Conservation (phyloP, 1,140 invertebrate species). For the Trypoxylus dichotomus region DNA sequence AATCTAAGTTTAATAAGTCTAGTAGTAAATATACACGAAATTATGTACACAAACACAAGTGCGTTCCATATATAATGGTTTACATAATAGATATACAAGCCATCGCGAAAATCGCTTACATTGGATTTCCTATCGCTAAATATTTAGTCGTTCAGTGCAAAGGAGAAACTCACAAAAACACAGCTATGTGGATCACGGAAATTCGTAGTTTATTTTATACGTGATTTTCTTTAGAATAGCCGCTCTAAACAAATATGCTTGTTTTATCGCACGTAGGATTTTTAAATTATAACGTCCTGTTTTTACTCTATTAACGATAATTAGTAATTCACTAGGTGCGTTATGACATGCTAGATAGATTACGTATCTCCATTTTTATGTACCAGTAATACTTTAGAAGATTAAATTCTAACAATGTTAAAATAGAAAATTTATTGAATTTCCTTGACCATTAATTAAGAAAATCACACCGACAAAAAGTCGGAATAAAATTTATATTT, state of each 20-base stretch:
- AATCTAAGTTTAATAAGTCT: constrained; percentile 3
- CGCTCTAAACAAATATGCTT: neutral
- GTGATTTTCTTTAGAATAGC: neutral
- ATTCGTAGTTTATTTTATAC: neutral
- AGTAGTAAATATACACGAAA: neutral
- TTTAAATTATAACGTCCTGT: constrained; percentile 18
- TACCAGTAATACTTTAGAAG: neutral
- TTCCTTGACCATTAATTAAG: neutral
- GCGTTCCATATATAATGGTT: constrained; percentile 3
- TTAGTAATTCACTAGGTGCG: neutral
- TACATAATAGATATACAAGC: neutral
- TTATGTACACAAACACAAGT: neutral
- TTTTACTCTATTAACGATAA: neutral
- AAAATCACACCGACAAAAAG: neutral
- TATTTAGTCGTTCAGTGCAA: neutral
- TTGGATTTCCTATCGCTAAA: neutral
- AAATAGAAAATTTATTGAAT: neutral
- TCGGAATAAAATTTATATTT: neutral
- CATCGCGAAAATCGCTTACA: neutral
- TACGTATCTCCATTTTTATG: neutral
- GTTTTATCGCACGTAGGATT: neutral
- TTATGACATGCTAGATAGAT: neutral
- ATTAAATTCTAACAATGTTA: neutral
- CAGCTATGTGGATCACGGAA: neutral
- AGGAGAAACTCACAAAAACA: neutral